Evolutionary conservation across 2,797 vertebrate genomes (phyloP).

Genomic region (Acipenser oxyrinchus): DNA sequence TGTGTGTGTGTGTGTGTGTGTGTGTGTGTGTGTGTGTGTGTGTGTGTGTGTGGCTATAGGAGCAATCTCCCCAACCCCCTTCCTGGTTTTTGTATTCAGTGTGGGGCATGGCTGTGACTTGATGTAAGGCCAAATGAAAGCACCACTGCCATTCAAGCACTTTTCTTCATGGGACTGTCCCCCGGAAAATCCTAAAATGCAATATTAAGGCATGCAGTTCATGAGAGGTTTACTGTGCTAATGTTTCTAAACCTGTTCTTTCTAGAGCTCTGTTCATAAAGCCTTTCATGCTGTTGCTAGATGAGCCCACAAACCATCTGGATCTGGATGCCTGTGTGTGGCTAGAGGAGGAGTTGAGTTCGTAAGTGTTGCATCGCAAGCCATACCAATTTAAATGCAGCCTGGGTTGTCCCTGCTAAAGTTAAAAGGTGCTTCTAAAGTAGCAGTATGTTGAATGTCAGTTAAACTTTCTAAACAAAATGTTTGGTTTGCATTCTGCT

Average conservation of each 20-base stretch:
- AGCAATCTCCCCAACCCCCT: too few species aligned
- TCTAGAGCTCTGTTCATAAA: conserved; percentile 89
- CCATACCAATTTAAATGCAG: background rate
- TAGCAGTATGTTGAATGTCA: too few species aligned
- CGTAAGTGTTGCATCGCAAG: conserved; percentile 59
- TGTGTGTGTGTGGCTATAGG: too few species aligned
- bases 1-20: too few species aligned
- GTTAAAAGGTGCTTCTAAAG: background rate
- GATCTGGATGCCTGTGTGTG: conserved; percentile 98
- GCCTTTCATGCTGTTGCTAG: conserved; percentile 93
- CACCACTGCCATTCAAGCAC: conserved; percentile 29
- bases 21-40: too few species aligned
- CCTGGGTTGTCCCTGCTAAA: background rate
- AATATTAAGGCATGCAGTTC: too few species aligned
- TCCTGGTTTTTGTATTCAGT: too few species aligned
- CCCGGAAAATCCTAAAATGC: too few species aligned
- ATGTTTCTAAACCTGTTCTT: background rate
- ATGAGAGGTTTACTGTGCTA: too few species aligned
- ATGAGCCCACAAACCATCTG: conserved; percentile 95
- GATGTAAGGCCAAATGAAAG: conserved; percentile 52
- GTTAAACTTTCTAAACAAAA: background rate
- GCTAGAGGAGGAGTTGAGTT: conserved; percentile 91
- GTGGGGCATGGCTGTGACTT: conserved; percentile 14
- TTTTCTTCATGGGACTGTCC: background rate
- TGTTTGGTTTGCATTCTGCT: background rate